Evolutionary conservation across 2,113 vertebrate genomes (phyloP).

Genomic region (Oryctolagus cuniculus): DNA sequence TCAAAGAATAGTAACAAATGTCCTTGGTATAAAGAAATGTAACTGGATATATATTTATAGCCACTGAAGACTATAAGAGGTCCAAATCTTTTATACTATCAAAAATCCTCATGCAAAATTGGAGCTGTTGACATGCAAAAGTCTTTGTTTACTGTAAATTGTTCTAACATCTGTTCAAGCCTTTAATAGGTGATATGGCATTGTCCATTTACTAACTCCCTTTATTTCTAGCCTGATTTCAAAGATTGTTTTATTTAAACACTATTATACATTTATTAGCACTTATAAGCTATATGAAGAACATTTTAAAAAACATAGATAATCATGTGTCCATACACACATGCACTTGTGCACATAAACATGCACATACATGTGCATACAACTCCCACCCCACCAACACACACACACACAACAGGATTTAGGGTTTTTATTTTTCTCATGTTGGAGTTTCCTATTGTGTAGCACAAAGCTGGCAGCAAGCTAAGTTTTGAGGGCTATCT

Average conservation of each 20-base stretch:
- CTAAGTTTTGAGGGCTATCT: conserved; percentile 4
- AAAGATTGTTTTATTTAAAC: not conserved
- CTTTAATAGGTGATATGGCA: not conserved
- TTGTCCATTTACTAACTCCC: not conserved
- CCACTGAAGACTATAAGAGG: not conserved
- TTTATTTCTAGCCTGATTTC: not conserved
- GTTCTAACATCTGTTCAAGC: not conserved
- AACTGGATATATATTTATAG: not conserved
- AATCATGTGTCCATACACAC: not conserved
- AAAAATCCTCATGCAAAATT: not conserved
- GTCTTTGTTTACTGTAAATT: not conserved
- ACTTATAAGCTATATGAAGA: not conserved
- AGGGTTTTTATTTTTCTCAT: not conserved
- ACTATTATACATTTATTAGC: not conserved
- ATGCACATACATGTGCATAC: not conserved
- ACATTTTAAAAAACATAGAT: not conserved
- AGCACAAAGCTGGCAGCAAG: not conserved
- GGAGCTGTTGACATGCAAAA: not conserved
- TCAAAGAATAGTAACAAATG: not conserved
- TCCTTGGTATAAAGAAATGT: not conserved
- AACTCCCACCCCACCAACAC: not conserved
- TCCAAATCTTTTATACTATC: not conserved
- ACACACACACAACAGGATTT: not conserved
- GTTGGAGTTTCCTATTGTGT: not conserved
- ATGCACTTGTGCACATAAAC: not conserved